Conservation (phyloP, 92 coral and sea anemone species). For the Zoanthus sansibaricus region DNA sequence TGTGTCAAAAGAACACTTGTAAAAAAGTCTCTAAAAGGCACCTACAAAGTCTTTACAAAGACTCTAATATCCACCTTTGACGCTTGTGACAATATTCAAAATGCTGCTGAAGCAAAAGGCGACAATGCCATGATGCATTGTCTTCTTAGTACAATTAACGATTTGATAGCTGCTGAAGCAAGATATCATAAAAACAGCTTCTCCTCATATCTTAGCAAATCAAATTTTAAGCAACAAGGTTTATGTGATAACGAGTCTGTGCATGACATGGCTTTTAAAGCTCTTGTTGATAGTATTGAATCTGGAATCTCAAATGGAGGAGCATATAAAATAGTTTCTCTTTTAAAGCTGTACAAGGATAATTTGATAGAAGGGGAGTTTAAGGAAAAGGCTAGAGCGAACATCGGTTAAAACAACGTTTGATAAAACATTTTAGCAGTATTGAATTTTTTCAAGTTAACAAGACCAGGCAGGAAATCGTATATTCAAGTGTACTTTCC, state of each 20-base stretch:
- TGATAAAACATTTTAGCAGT: constrained; percentile 43
- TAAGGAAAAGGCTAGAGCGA: constrained; percentile 56
- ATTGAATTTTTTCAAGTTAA: constrained; percentile 59
- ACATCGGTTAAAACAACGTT: constrained; percentile 50
- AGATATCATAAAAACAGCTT: constrained; percentile 46
- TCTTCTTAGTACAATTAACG: constrained; percentile 43
- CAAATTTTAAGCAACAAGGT: constrained; percentile 45
- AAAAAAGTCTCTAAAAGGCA: constrained; percentile 24
- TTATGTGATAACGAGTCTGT: background rate
- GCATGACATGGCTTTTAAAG: constrained; percentile 56
- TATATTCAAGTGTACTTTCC: constrained; percentile 57
- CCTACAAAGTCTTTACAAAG: background rate
- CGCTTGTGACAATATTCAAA: constrained; percentile 42
- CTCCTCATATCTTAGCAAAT: constrained; percentile 59
- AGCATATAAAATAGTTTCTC: constrained; percentile 65
- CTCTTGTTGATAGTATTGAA: constrained; percentile 29
- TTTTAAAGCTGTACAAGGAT: constrained; percentile 39
- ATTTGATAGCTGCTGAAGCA: constrained; percentile 60
- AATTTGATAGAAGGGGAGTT: constrained; percentile 44
- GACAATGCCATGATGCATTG: constrained; percentile 50
- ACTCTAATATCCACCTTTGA: constrained; percentile 24
- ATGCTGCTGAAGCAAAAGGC: constrained; percentile 55
- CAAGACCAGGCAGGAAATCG: constrained; percentile 56
- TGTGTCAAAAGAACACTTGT: constrained; percentile 52
- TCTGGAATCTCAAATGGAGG: constrained; percentile 27